phyloP scores from a whole-genome alignment of 2,797 vertebrate species.

The Sebastes iracundus region DNA sequence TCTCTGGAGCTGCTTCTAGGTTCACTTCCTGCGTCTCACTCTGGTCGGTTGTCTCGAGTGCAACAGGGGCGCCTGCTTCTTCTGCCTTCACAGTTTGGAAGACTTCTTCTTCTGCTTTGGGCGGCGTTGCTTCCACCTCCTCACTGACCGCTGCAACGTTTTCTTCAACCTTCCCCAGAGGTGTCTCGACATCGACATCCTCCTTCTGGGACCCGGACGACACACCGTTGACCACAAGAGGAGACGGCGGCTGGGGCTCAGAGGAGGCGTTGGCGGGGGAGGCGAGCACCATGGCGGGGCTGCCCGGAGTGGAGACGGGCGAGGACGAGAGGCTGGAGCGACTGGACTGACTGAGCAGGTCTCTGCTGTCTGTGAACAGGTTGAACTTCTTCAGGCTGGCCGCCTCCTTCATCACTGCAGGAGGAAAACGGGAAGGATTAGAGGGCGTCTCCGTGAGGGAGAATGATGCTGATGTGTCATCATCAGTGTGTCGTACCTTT shows the following conservation, averaged over 20 bases:
- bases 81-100: background rate
- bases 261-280: background rate
- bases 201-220: background rate
- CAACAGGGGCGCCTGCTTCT: background rate
- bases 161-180: background rate
- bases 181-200: background rate
- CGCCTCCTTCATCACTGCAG: constrained; percentile 91
- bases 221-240: constrained; percentile 38
- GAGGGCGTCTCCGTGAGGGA: background rate
- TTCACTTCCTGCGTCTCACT: background rate
- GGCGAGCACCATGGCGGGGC: constrained; percentile 58
- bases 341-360: constrained; percentile 85
- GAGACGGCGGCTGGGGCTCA: constrained; percentile 24
- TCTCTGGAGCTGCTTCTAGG: background rate
- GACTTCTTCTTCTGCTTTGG: background rate
- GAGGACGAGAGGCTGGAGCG: constrained; percentile 83
- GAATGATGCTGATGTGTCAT: background rate
- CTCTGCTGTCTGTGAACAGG: constrained; percentile 87
- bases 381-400: constrained; percentile 89
- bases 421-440: background rate
- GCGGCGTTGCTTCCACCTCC: background rate
- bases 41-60: background rate
- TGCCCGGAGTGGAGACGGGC: constrained; percentile 80
- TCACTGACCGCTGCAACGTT: background rate
- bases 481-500: constrained; percentile 84